Conservation (phyloP, 2,797 vertebrate species). For the Lepilemur septentrionalis region DNA sequence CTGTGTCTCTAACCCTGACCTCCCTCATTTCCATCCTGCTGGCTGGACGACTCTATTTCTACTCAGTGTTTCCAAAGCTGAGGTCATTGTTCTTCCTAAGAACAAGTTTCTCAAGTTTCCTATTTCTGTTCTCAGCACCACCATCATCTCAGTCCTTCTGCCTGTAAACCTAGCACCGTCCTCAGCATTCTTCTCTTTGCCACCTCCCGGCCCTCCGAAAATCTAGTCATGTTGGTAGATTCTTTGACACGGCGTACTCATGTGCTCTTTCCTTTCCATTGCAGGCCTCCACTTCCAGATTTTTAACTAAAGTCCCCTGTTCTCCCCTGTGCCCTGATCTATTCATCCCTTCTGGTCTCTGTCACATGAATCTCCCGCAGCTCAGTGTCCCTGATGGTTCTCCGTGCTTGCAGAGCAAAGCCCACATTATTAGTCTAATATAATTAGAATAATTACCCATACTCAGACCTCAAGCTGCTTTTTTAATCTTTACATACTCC, state of each 20-base stretch:
- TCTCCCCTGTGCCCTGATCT: neutral
- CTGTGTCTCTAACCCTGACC: constrained; percentile 60
- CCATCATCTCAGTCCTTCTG: neutral
- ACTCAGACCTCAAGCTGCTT: neutral
- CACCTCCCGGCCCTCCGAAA: neutral
- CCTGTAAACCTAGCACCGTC: neutral
- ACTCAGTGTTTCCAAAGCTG: constrained; percentile 70
- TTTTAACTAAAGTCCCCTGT: neutral
- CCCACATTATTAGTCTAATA: neutral
- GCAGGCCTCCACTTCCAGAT: too few relatives aligned
- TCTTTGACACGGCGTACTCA: neutral
- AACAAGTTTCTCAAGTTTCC: constrained; percentile 25
- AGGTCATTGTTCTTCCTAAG: constrained; percentile 66
- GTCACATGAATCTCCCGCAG: neutral
- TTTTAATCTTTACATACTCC: neutral
- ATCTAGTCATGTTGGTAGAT: neutral
- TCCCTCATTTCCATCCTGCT: constrained; percentile 65
- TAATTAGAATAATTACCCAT: neutral
- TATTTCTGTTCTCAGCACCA: neutral
- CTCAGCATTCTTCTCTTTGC: neutral
- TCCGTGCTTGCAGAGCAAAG: neutral
- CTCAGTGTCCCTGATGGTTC: neutral
- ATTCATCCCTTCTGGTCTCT: neutral
- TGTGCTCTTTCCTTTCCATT: neutral
- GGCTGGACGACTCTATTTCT: constrained; percentile 15